Evolutionary conservation across 2,113 vertebrate genomes (phyloP), one percentile per base, ranked within the genome.

Genomic region (Anser cygnoides): DNA sequence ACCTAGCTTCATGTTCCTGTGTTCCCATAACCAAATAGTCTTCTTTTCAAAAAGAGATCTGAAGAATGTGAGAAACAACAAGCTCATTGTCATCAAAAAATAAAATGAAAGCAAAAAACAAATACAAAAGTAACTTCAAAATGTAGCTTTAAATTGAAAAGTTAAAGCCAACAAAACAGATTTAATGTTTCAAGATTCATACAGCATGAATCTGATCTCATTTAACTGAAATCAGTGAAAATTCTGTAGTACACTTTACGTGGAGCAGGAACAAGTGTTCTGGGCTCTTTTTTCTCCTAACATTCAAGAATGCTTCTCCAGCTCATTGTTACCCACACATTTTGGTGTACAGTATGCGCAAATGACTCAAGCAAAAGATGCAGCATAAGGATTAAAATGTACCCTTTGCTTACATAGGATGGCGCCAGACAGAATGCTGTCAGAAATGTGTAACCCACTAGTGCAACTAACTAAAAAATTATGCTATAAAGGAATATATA

Each of bases 351-450:
- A 91, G 67, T 63, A 89, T 55, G 91, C 14, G 96, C 28, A 96
- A 97, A 97, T 89, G 68, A 75, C 94, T 96, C 90, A 92, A 95
- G 75, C 91, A 97, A 97, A 97, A 96, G 93, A 95, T 91, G 87
- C 91, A 96, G 57, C 92, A 63, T 95, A 95, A 97, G 86, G 76
- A 95, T 74, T 66, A 80, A 74, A 90, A 94, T 25, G 20, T 83
- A 90, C 87, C 41, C 46, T 68, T 92, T 84, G 95, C 91, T 93
- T 88, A 83, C 4, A 21, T 54, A 57, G 54, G 71, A 62, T 67
- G 28, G 82, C 62, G 89, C 35, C 2, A 15, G 65, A 61, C 65
- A 96, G 59, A 87, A 81, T n/a, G 54, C 28, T 85, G 59, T 6
- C 22, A 6, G 68, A 87, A 96, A 97, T 83, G 20, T 83, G 67